Evolutionary conservation across 2,888 invertebrate genomes (phyloP).

Genomic region (Alentia gelatinosa): DNA sequence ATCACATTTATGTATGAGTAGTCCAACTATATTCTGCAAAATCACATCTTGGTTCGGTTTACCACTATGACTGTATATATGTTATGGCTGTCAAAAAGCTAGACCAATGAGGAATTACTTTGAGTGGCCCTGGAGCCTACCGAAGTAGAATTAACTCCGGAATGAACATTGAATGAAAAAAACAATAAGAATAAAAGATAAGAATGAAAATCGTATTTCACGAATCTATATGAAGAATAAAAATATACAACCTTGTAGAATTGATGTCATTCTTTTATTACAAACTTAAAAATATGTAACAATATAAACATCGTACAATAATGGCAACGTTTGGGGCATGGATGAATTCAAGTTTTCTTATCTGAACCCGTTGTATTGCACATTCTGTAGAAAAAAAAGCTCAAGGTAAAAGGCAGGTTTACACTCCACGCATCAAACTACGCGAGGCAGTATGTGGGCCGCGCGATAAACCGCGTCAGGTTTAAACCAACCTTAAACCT

Average conservation of each 20-base stretch:
- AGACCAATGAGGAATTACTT: too few species aligned
- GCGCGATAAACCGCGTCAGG: neutral
- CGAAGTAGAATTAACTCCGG: too few species aligned
- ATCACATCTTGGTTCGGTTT: too few species aligned
- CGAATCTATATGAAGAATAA: neutral
- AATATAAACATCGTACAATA: conserved; percentile 68
- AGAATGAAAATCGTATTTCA: too few species aligned
- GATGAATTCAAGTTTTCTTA: conserved; percentile 46
- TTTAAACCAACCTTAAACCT: neutral
- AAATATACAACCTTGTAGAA: neutral
- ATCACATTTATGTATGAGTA: too few species aligned
- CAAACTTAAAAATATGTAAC: conserved; percentile 78
- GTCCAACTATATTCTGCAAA: too few species aligned
- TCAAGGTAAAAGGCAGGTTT: conserved; percentile 19
- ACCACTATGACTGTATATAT: too few species aligned
- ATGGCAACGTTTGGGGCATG: conserved; percentile 48
- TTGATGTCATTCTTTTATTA: conserved; percentile 70
- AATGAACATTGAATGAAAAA: too few species aligned
- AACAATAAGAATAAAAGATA: too few species aligned
- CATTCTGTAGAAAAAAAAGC: conserved; percentile 40
- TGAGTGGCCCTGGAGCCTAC: too few species aligned
- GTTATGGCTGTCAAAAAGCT: too few species aligned
- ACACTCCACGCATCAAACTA: neutral
- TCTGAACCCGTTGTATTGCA: conserved; percentile 53
- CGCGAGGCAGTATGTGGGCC: neutral